Evolutionary conservation across 2,888 invertebrate genomes (phyloP), one percentile per base, ranked within the genome.

Genomic region (Rosalia funebris): DNA sequence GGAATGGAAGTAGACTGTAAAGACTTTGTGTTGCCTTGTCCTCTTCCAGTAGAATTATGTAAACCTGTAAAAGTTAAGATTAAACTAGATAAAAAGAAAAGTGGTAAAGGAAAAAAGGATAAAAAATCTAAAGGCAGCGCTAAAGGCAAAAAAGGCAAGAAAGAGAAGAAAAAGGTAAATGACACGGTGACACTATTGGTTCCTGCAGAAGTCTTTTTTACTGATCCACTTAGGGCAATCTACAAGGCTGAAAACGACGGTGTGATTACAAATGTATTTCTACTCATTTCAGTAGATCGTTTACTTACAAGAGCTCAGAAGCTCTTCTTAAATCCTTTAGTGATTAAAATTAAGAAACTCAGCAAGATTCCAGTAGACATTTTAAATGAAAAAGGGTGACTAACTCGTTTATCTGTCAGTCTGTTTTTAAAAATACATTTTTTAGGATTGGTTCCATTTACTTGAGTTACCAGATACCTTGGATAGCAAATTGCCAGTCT

Each of bases 231-330:
- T 17, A 11, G 37, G 32, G 46, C 62, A 10, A 63, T 63, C 3
- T 72, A 65, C 34, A 60, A 59, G 17, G 10, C 39, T 2, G 59
- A 65, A 36, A 50, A 39, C 25, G 11, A 42, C 17, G 46, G 54
- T 10, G 39, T 42, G 7, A 32, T 71, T 1, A 42, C 56, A n/a
- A 57, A 65, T 11, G 47, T 59, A 1, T 69, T 66, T 32, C 44
- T 71, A 10, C 25, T 67, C 5, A n/a, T 68, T 2, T 57, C 65
- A 9, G 69, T 66, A 1, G 34, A 61, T 1, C 57, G 69, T 37
- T 57, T 75, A 16, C 46, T 75, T 17, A 66, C 71, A 1, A 63
- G 68, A 56, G 47, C 58, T 14, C 74, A 73, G 37, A 75, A 75
- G 53, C 57, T 71, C n/a, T 12, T 41, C 1, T 52, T 74, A 12